Base-by-base conservation (phyloP, 2,113 vertebrate species). In the Romanogobio albipinnatus region DNA sequence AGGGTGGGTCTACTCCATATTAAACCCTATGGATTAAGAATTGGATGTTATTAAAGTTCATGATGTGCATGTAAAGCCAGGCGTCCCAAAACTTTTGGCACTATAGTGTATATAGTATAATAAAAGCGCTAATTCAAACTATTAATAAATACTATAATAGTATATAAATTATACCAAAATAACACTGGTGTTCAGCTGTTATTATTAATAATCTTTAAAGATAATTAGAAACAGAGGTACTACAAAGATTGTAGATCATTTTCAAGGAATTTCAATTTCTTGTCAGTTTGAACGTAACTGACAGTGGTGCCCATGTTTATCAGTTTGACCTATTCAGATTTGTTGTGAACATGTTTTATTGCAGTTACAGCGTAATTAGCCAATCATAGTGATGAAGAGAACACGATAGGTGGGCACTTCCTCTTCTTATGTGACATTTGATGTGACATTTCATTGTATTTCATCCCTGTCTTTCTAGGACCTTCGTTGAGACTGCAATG, bases 291-390 rank as follows among this genome's bases (percentile, higher is more conserved):
- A 9, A 19, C 15, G 7, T 36, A 33, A 39, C 33, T 36, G 29
- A 39, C 33, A 39, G 66, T 11, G 17, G 4, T 39, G 17, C 17
- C 17, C 33, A 22, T 70, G 66, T 70, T 70, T 39, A 39, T 9
- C 66, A 39, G 66, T 70, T 70, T 70, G 66, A 70, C 66, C 66
- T 70, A 22, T 39, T 70, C 66, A 39, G 66, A 70, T 70, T 39
- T 39, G 8, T 22, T 5, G 9, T 4, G 1, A 70, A 39, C 33
- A 70, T 39, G 33, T 70, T 70, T 70, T 39, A 70, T 70, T 9
- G 3, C 33, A 70, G 39, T 39, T 70, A 39, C 66, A 70, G 9
- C 17, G 1, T 10, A 39, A 39, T 70, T 22, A 70, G 33, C 33
- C 66, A 70, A 70, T 70, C 66, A 68, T 36, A 68, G 29, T 68